Percentiles rank a stretch among this genome's conserved stretches.
Evolutionary conservation across 1,140 invertebrate species (phyloP).

Genomic region (Eriocheir sinensis): DNA sequence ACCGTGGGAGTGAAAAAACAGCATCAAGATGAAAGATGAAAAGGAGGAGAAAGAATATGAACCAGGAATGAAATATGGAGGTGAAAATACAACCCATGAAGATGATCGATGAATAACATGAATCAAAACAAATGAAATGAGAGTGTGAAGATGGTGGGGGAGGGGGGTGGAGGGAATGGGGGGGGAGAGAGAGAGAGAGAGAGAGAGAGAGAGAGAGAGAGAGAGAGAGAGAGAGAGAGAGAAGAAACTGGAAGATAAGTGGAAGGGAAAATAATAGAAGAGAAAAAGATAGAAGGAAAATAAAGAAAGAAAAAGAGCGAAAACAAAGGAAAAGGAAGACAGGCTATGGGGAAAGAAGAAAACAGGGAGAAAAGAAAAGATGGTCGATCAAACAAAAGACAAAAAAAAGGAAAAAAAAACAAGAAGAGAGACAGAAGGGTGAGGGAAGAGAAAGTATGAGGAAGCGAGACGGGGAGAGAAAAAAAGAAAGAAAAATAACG

Average conservation of each 20-base stretch:
- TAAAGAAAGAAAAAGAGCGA: not conserved
- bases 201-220: too few relatives aligned
- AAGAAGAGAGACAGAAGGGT: too few relatives aligned
- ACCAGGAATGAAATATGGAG: not conserved
- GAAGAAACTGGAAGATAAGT: not conserved
- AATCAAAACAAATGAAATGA: slow-evolving; percentile 2
- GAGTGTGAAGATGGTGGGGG: not conserved
- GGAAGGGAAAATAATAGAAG: not conserved
- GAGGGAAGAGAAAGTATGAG: too few relatives aligned
- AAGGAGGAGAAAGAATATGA: not conserved
- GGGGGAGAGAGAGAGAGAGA: not conserved
- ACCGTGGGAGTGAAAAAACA: not conserved
- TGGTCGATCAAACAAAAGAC: too few relatives aligned
- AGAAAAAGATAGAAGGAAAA: slow-evolving; percentile 3
- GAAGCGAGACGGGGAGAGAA: too few relatives aligned
- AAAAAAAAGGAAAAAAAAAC: too few relatives aligned
- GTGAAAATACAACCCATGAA: not conserved
- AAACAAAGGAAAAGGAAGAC: not conserved
- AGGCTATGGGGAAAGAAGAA: not conserved
- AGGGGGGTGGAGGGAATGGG: not conserved
- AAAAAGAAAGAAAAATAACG: too few relatives aligned
- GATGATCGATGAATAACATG: not conserved
- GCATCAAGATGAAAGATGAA: not conserved
- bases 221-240: not conserved
- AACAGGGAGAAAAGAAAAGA: too few relatives aligned